Evolutionary conservation across 2,113 vertebrate genomes (phyloP).

Genomic region (Martes martes): DNA sequence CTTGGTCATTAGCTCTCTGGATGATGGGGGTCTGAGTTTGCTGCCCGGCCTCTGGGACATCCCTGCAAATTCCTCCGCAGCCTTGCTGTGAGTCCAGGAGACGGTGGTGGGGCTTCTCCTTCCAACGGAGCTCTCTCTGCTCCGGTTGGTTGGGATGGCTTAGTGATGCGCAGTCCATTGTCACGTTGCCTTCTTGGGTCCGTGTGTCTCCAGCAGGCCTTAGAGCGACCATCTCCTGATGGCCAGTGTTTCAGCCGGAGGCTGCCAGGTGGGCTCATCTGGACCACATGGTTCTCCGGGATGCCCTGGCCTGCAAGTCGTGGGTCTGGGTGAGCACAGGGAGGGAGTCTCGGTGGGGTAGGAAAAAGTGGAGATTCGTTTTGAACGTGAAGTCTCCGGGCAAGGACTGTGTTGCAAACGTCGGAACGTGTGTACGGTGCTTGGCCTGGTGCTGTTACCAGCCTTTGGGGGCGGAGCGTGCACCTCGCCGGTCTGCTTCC

Average conservation of each 20-base stretch:
- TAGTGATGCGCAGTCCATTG: rapidly evolving
- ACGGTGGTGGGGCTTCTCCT: too few relatives aligned
- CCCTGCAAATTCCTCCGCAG: not conserved
- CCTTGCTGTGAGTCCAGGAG: not conserved
- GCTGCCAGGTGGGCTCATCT: too few relatives aligned
- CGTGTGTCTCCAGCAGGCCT: not conserved
- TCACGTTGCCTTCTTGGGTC: not conserved
- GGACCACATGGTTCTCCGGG: not conserved
- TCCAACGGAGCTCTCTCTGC: not conserved
- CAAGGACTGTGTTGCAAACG: not conserved
- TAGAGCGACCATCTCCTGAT: not conserved
- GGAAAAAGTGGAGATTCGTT: not conserved
- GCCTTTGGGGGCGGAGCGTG: not conserved
- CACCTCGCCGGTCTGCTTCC: not conserved
- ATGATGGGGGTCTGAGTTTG: too few relatives aligned
- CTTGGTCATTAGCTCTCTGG: not conserved
- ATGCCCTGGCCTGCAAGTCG: not conserved
- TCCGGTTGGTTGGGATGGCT: not conserved
- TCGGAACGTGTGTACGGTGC: not conserved
- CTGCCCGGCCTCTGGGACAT: not conserved
- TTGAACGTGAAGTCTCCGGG: not conserved
- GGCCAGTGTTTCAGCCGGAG: not conserved
- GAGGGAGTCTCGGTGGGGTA: not conserved
- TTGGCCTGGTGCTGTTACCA: not conserved
- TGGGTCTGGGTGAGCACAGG: not conserved